Evolutionary conservation across 2,113 vertebrate species (phyloP), one percentile per base, ranked within the genome.

Genomic region (Engraulis encrasicolus): DNA sequence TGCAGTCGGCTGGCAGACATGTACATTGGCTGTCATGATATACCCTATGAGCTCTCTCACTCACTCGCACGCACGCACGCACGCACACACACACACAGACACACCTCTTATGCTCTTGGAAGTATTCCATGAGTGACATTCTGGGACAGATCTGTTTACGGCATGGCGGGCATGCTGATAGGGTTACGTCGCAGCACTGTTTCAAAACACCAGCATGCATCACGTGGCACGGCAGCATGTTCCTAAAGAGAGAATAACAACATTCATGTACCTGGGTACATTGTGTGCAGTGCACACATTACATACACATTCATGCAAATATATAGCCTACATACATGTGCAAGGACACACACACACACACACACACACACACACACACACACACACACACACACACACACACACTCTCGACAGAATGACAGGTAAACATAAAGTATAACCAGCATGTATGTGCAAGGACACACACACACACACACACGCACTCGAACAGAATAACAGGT

Each of bases 141-240:
- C 85, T 80, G 48, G 82, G 48, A 78, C 82, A 83, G 71, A 23
- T 23, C 78, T 83, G 85, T 89, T 88, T 85, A 85, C 85, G 79
- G 74, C 27, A 71, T 52, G 48, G 34, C 50, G 11, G 78, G 58
- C 45, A 36, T 37, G 40, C 66, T 50, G 54, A 23, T 50, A 19
- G 12, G 52, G 17, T 61, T 38, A 54, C 20, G 54, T 54, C 12
- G 50, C 27, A 11, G 50, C 27, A 0, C 34, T 17, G 38, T 74
- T 36, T 78, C 19, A 6, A 34, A 78, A 78, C 50, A 58, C 14
- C 18, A 5, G 36, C 18, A 15, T n/a, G n/a, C 23, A 14, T 14
- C 81, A 31, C 61, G 14, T 31, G 49, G 54, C 58, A 20, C 23
- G 15, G 15, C 11, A 23, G 38, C 19, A 31, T 58, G 20, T 83